phyloP scores from a whole-genome alignment of 2,113 vertebrate genomes.

The Actinemys pallida region DNA sequence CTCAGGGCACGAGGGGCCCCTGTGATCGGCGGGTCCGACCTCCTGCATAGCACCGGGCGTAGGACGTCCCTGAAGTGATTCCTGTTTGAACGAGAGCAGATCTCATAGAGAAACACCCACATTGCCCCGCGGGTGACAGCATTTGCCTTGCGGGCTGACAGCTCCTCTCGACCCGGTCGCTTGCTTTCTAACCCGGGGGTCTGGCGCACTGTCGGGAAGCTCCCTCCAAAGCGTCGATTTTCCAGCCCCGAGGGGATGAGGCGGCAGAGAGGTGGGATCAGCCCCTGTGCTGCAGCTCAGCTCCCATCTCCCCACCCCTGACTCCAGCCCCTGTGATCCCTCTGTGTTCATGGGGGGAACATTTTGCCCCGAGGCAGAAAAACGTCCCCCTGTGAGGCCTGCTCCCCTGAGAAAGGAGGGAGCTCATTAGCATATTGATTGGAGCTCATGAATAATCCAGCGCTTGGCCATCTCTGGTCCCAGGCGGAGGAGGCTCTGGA shows the following conservation, averaged over 20 bases:
- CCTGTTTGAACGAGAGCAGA: background rate
- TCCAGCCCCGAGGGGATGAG: background rate
- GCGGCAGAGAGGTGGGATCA: background rate
- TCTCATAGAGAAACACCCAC: background rate
- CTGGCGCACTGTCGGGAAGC: background rate
- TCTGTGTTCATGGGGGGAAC: background rate
- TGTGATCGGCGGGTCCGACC: background rate
- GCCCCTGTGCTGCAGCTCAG: background rate
- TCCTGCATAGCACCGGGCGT: background rate
- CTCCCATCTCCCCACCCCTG: too few relatives aligned
- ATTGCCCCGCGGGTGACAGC: accelerated
- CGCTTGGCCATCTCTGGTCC: background rate
- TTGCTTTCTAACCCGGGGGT: background rate
- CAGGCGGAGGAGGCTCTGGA: constrained; percentile 51
- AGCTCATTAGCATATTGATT: background rate
- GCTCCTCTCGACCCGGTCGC: background rate
- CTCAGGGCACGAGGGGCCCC: too few relatives aligned
- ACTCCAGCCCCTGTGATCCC: background rate
- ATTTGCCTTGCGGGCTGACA: background rate
- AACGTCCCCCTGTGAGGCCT: background rate
- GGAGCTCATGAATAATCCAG: background rate
- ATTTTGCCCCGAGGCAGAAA: background rate
- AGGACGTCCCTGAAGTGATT: background rate
- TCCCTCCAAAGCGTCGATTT: background rate
- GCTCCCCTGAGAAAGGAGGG: background rate